Evolutionary conservation across 2,113 vertebrate species (phyloP).

Genomic region (Python bivittatus): DNA sequence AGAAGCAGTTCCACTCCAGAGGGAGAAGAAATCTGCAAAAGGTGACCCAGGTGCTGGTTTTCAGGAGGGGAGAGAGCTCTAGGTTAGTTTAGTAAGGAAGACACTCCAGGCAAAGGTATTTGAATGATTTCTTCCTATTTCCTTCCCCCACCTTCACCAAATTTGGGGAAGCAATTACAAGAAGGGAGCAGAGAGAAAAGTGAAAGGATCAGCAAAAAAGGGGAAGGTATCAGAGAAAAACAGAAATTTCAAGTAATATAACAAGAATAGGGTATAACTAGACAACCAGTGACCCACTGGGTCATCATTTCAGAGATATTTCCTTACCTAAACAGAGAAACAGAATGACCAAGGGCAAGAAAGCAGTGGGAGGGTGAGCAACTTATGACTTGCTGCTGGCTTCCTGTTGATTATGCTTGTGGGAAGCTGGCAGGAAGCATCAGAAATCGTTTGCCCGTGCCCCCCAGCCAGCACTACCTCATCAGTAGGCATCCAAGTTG

Average conservation of each 20-base stretch:
- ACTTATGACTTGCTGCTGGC: too few relatives aligned
- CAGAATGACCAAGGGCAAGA: too few relatives aligned
- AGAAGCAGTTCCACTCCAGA: neutral
- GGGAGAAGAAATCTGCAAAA: neutral
- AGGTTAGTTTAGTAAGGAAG: neutral
- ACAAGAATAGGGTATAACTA: too few relatives aligned
- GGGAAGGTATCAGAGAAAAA: neutral
- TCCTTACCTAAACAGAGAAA: too few relatives aligned
- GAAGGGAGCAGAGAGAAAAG: neutral
- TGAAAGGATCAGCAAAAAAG: neutral
- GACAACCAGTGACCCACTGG: too few relatives aligned
- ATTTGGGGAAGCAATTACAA: neutral
- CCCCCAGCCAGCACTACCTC: too few relatives aligned
- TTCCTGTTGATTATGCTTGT: too few relatives aligned
- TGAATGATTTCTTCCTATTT: neutral
- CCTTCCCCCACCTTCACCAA: neutral
- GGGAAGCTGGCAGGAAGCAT: too few relatives aligned
- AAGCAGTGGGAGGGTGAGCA: too few relatives aligned
- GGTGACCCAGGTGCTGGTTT: neutral
- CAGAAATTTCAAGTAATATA: neutral
- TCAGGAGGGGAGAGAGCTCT: neutral
- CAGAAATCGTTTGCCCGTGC: too few relatives aligned
- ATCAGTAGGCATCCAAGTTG: too few relatives aligned
- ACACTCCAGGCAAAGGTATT: neutral
- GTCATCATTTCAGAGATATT: too few relatives aligned